These are phyloP conservation scores for Grantiella picta DNA, from an alignment of 2,113 vertebrate genomes.

Conservation along the genomic window DNA sequence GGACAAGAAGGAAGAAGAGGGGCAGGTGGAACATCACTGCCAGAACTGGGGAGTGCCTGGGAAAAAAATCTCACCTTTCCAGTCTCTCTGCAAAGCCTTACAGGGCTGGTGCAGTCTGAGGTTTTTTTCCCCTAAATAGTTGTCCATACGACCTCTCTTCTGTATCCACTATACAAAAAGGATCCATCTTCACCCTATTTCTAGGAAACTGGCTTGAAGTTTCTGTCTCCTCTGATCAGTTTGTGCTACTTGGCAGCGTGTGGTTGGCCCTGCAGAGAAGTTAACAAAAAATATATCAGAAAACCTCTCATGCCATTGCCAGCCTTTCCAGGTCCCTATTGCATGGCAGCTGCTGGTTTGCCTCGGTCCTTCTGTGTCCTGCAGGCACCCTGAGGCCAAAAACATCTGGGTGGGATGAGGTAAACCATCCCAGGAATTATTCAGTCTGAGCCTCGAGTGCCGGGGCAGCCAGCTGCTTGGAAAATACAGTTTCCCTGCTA, in stretches of 20 bases:
- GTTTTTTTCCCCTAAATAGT: neutral
- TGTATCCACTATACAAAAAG: neutral
- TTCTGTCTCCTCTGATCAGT: neutral
- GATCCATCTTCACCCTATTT: neutral
- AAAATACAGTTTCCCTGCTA: neutral
- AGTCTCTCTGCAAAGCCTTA: neutral
- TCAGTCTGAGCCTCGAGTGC: neutral
- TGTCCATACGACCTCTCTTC: neutral
- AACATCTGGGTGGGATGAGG: neutral
- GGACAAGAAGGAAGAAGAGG: neutral
- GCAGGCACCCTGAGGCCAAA: neutral
- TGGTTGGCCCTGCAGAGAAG: neutral
- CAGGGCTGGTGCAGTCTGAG: neutral
- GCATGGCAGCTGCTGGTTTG: neutral
- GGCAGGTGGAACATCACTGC: neutral
- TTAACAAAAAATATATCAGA: neutral
- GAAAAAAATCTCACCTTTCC: neutral
- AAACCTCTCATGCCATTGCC: neutral
- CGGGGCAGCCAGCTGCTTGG: neutral
- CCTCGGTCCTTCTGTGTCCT: neutral
- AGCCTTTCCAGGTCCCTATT: neutral
- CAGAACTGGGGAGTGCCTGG: neutral
- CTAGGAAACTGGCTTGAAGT: neutral
- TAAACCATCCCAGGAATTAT: neutral
- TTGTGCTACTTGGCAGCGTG: neutral